Percentiles rank a stretch among this genome's conserved stretches.
These are phyloP conservation scores for Argyresthia albistria DNA, from an alignment of 2,888 invertebrate species.

Conservation along the genomic window DNA sequence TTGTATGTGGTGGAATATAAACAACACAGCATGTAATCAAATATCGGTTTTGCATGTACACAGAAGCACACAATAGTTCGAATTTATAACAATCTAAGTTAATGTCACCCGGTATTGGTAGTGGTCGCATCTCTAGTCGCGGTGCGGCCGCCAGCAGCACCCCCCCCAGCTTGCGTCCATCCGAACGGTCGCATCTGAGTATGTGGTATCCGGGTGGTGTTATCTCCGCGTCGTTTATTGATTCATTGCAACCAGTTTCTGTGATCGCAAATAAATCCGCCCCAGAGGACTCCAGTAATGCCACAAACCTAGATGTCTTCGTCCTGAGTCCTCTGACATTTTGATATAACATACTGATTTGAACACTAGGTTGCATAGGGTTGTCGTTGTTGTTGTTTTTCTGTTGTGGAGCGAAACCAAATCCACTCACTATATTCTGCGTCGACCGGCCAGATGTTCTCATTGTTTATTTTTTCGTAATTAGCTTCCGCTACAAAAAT, in stretches of 20 bases:
- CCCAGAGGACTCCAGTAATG: background rate
- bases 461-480: background rate
- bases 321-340: background rate
- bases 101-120: background rate
- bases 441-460: background rate
- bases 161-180: constrained; percentile 2
- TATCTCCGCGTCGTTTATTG: background rate
- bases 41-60: background rate
- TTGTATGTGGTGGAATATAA: constrained; percentile 6
- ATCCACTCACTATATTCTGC: constrained; percentile 1
- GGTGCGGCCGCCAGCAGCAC: constrained; percentile 2
- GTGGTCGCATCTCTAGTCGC: constrained; percentile 1
- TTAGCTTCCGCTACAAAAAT: background rate
- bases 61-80: constrained; percentile 4
- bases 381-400: too few species aligned
- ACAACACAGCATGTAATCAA: constrained; percentile 6
- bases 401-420: background rate
- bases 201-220: background rate
- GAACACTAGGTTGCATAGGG: too few species aligned
- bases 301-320: too few species aligned
- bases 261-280: background rate
- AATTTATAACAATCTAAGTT: background rate
- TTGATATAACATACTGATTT: background rate
- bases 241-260: background rate
- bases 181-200: background rate